Evolutionary conservation across 2,888 invertebrate species (phyloP), one percentile per base, ranked within the genome.

Genomic region (Agrotis puta): DNA sequence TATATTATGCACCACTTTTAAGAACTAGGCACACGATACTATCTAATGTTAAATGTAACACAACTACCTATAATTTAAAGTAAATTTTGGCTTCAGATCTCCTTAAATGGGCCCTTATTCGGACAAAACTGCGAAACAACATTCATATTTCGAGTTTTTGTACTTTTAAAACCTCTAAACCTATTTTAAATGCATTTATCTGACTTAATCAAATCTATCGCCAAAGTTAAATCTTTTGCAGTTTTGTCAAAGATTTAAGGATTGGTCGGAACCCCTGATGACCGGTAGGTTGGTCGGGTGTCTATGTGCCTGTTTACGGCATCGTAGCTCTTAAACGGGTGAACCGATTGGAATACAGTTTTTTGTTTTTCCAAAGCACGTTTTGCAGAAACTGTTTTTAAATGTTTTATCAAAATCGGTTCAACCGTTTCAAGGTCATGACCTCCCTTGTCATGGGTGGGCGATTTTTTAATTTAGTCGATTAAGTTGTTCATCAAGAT

Each of bases 121-220:
- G 74, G 88, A 90, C 90, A 91, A 92, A 92, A 92, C 91, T 89
- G 90, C 88, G 67, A 83, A 83, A 81, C 67, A 85, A 83, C 87
- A 85, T 83, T 84, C 80, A 86, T 85, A 89, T 88, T 90, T 91
- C 89, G 90, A 93, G 92, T 93, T 90, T 94, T 95, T 95, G 94
- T 95, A 95, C 95, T 94, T 93, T 88, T 88, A 67, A 82, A 87
- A 88, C 89, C 77, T 89, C 92, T 95, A 94, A 93, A 91, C 83
- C 94, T 95, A 95, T 88, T 89, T 91, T 95, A 95, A 95, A 95
- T 95, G 95, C 95, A 94, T 91, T 91, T 83, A 87, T 90, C 89
- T 90, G 91, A 94, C 92, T 92, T 91, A 87, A 86, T 87, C 85
- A 87, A 92, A 87, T 89, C 87, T 24, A 89, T 89, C 86, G 87